Conservation (phyloP, 2,797 vertebrate genomes). For the Spinus olivaceus region DNA sequence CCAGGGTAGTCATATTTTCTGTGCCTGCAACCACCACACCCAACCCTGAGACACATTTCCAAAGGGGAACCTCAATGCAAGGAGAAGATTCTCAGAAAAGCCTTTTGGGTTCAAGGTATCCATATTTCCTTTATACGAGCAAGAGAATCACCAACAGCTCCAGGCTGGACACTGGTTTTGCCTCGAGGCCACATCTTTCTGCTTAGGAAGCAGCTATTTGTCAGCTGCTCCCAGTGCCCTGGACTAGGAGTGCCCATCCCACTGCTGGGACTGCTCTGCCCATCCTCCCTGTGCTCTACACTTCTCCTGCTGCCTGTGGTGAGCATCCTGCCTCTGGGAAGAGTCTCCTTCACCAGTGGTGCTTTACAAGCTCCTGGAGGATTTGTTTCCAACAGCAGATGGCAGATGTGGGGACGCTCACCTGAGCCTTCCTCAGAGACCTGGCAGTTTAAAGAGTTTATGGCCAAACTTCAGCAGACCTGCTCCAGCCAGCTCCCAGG, state of each 20-base stretch:
- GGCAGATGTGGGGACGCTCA: not conserved
- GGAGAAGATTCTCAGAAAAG: not conserved
- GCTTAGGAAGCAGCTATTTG: not conserved
- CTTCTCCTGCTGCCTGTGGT: fast-evolving
- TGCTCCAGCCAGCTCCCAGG: not conserved
- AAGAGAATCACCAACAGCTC: not conserved
- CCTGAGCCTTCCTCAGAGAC: not conserved
- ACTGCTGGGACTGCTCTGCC: fast-evolving
- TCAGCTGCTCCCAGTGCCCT: not conserved
- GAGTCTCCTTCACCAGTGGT: not conserved
- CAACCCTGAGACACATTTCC: not conserved
- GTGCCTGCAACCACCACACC: not conserved
- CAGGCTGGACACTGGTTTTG: not conserved
- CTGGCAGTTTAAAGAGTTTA: not conserved
- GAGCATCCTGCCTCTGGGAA: not conserved
- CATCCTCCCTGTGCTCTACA: not conserved
- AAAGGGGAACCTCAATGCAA: not conserved
- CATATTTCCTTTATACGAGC: fast-evolving
- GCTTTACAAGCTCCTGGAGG: not conserved
- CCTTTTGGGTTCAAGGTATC: not conserved
- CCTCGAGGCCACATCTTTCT: not conserved
- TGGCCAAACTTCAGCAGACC: not conserved
- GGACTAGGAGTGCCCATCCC: not conserved
- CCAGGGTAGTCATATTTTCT: not conserved
- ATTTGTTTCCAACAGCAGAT: not conserved